phyloP scores from a whole-genome alignment of 2,888 invertebrate species.

The Neocrepidodera transversa region DNA sequence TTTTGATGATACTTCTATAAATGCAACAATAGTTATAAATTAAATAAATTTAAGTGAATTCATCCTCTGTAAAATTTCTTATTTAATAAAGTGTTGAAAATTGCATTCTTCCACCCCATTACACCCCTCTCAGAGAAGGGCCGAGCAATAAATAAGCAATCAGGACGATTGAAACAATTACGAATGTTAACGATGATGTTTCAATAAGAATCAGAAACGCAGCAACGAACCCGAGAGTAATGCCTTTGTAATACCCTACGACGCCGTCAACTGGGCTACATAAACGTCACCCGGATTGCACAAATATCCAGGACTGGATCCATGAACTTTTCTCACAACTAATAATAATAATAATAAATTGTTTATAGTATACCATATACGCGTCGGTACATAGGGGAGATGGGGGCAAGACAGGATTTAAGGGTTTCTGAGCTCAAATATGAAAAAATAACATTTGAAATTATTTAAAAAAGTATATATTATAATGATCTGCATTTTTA shows the following conservation, averaged over 20 bases:
- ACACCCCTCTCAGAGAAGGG: constrained; percentile 8
- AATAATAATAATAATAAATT: no score
- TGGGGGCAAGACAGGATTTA: no score
- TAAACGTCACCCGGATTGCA: constrained; percentile 36
- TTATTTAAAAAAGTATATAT: no score
- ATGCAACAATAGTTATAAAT: no score
- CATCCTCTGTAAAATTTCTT: not conserved
- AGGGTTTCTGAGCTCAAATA: no score
- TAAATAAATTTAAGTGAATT: no score
- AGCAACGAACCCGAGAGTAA: constrained; percentile 34
- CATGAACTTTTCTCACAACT: no score
- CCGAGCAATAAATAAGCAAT: constrained; percentile 39
- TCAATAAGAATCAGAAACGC: constrained; percentile 44
- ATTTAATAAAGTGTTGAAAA: constrained; percentile 2
- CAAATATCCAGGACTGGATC: constrained; percentile 25
- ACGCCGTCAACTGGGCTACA: constrained; percentile 30
- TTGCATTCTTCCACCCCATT: constrained; percentile 21
- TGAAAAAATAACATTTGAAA: no score
- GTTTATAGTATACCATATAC: no score
- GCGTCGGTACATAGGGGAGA: no score
- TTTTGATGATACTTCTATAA: no score
- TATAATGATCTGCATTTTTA: no score
- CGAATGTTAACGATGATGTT: constrained; percentile 43
- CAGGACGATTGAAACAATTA: constrained; percentile 42
- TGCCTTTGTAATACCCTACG: constrained; percentile 36